Base-by-base conservation (phyloP, 2,888 invertebrate genomes). In the Branchellion lobata region DNA sequence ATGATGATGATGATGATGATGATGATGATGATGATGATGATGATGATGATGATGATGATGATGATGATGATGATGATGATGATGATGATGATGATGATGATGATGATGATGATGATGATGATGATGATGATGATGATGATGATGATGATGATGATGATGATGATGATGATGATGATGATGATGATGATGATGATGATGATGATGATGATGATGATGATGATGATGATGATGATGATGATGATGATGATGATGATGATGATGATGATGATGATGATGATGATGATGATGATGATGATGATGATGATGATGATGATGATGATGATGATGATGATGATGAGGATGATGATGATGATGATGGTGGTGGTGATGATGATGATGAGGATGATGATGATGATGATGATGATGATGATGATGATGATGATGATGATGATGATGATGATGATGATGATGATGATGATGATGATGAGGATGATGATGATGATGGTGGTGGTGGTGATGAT, bases 21-120 rank as follows among this genome's bases (percentile, higher is more conserved):
- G 71, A 18, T 69, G 71, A 69, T 18, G 71, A 29, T 69, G 5
- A 69, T 69, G 71, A 69, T 69, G 71, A 18, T 69, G 71, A 69
- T 69, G 71, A 69, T 69, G 71, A 69, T 69, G 5, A 69, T 69
- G 71, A 69, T 69, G 71, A 69, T 18, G 71, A 18, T 69, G 71
- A 69, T 29, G 18, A 18, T 18, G 5, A 69, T n/a, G 71, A 11
- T 31, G 71, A 29, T 71, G 71, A 8, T 71, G 71, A 71, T 8
- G 71, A 71, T 31, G 71, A 3, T 21, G 61, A 61, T 11, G 61
- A 61, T 21, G 61, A 61, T 21, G 61, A 61, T 61, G n/a, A 21
- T 21, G 61, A 21, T 0, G 61, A 61, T 21, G 61, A 61, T 21
- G 11, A 0, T 0, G 61, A 61, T 18, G n/a, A 0, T 51, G n/a